A percentile compares a stretch with the other conserved stretches of the same genome.
Conservation (phyloP, 53 echinoderm and acorn worm genomes). For the Patiria pectinifera region DNA sequence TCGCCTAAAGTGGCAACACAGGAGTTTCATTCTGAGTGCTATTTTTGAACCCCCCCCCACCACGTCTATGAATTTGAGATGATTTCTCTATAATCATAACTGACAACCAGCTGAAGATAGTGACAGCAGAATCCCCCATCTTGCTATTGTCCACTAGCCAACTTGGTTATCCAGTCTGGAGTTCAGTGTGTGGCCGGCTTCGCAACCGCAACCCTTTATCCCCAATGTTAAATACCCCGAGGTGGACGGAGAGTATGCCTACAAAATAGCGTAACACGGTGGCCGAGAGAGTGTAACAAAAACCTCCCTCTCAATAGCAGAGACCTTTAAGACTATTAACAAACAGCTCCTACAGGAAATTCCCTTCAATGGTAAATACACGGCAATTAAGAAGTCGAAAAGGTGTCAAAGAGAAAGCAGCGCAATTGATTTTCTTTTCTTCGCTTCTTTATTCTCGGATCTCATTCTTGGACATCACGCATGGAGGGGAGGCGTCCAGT, state of each 20-base stretch:
- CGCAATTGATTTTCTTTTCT: slow-evolving; percentile 29
- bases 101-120: neutral
- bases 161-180: neutral
- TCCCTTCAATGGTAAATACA: slow-evolving; percentile 58
- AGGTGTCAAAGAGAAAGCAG: slow-evolving; percentile 55
- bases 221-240: slow-evolving; percentile 8
- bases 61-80: too few relatives aligned
- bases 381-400: slow-evolving; percentile 60
- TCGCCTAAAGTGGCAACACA: too few relatives aligned
- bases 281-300: neutral
- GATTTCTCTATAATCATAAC: neutral
- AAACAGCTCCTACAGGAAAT: slow-evolving; percentile 44
- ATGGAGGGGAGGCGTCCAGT: too few relatives aligned
- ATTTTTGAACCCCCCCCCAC: too few relatives aligned
- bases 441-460: neutral
- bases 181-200: slow-evolving; percentile 6
- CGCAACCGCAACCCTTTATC: slow-evolving; percentile 17
- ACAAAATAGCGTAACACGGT: slow-evolving; percentile 6
- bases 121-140: neutral
- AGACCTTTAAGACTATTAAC: slow-evolving; percentile 35
- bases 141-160: neutral
- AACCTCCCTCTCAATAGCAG: neutral
- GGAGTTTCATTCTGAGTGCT: too few relatives aligned
- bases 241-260: neutral
- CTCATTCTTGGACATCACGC: too few relatives aligned